These are phyloP conservation scores for Ciconia stormi DNA, from an alignment of 2,113 vertebrate species.

Conservation along the genomic window DNA sequence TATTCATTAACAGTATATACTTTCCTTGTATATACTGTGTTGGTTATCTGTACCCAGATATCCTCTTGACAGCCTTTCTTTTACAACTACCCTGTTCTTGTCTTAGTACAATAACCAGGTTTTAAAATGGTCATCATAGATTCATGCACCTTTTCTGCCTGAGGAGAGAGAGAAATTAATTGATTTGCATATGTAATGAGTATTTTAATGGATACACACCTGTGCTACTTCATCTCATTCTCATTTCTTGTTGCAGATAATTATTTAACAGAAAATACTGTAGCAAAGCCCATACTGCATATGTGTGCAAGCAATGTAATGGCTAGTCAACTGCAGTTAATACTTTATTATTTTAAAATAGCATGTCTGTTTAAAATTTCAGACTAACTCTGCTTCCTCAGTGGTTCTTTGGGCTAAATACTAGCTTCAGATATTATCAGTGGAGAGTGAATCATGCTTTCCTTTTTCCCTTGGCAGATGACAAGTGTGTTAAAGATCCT, in stretches of 20 bases:
- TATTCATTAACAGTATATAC: no score
- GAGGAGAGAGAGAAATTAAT: slow-evolving; percentile 9
- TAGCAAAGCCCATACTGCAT: neutral
- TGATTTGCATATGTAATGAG: slow-evolving; percentile 29
- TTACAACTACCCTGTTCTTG: neutral
- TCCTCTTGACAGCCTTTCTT: neutral
- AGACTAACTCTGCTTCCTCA: neutral
- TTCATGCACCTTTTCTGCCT: neutral
- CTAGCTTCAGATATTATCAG: slow-evolving; percentile 13
- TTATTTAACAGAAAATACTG: neutral
- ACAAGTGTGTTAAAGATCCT: neutral
- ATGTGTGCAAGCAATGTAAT: neutral
- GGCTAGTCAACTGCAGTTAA: neutral
- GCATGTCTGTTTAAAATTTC: neutral
- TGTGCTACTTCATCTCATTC: neutral
- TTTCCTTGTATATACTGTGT: no score
- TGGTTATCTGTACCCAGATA: neutral
- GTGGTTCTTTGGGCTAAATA: neutral
- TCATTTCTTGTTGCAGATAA: neutral
- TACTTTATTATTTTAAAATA: neutral
- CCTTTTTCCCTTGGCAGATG: neutral
- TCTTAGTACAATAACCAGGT: neutral
- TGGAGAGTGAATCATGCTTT: slow-evolving; percentile 10
- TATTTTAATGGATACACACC: neutral
- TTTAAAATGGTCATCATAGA: neutral